Base-by-base conservation (phyloP, 2,113 vertebrate genomes). In the Oophaga pumilio region DNA sequence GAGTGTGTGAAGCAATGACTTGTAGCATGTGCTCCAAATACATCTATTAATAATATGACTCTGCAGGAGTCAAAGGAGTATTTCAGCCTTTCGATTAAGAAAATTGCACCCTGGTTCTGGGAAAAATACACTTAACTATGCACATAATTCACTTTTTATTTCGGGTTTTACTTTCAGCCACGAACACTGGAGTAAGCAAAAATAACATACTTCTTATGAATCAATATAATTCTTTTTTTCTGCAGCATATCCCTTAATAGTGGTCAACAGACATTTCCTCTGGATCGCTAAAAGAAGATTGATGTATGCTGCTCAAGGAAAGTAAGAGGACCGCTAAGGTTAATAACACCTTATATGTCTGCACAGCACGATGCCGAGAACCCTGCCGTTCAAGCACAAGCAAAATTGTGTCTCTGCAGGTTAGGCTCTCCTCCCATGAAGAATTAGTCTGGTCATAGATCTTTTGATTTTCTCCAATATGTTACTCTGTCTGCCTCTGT, bases 331-430 rank as follows among this genome's bases (percentile, higher is more conserved):
- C 62, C 69, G 74, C 84, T 77, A 77, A 86, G 84, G 84, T 86
- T 86, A 85, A 85, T 85, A 85, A 85, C 59, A 64, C 84, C 33
- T 85, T 85, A 86, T 76, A 66, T 78, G 74, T 66, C 84, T 77
- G 28, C 84, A 18, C 84, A 77, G 84, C 59, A 26, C 8, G 57
- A 52, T 86, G 68, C 57, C 43, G 60, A 68, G 76, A 86, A 86
- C 85, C 74, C 85, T 56, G 76, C 62, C n/a, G 76, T n/a, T 86
- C 76, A 79, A 68, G 66, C 24, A 79, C 56, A 86, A 86, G 74
- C 76, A 69, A 52, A 69, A 79, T 79, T 76, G 71, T 79, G 85
- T 86, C 85, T 78, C 62, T 11, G 6, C 76, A 79, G 85, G 85
- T 86, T 86, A 86, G 33, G 60, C 57, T 57, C 76, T 86, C 76